Evolutionary conservation across 2,797 vertebrate genomes (phyloP), one percentile per base, ranked within the genome.

Genomic region (Bovichtus variegatus): DNA sequence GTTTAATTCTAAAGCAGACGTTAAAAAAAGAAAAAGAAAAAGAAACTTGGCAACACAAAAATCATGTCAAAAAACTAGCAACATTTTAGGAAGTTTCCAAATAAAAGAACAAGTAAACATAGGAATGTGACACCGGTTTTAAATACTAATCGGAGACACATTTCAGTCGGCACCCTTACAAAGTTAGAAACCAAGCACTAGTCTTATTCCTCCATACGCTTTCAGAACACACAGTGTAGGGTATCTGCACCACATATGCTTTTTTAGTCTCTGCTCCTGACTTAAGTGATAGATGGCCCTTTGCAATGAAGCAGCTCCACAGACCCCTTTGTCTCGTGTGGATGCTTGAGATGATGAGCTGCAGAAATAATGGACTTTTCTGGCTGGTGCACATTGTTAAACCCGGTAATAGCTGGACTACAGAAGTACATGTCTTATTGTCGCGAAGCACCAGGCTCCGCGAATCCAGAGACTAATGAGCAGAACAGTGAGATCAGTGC

Each of bases 311-410:
- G 86, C 87, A n/a, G 53, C 59, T 88, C 64, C 84, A 68, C 74
- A 67, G 76, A 78, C 71, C 80, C n/a, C 82, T 89, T 88, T 87
- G 88, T 90, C 87, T 89, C 87, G 77, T 90, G 86, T 78, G 84
- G 90, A 88, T 86, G 89, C 87, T 87, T 70, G 74, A 89, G 87
- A 93, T 91, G 91, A 94, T 92, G 90, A 92, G 93, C 90, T 88
- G 84, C 83, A 83, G 89, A 79, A 91, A 91, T 92, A 93, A 94
- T 93, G 90, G 90, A 93, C 92, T 91, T 89, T 92, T 93, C 89
- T 86, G 85, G 83, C 89, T 78, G 90, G 79, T 90, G 89, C 88
- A 88, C 90, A 88, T 92, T 91, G 83, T 88, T 89, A 92, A 91
- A 88, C 88, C 76, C 44, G 6, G 81, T 88, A 90, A 91, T 89